Evolutionary conservation across 1,140 invertebrate genomes (phyloP), one percentile per base, ranked within the genome.

Genomic region (Ceratina calcarata): DNA sequence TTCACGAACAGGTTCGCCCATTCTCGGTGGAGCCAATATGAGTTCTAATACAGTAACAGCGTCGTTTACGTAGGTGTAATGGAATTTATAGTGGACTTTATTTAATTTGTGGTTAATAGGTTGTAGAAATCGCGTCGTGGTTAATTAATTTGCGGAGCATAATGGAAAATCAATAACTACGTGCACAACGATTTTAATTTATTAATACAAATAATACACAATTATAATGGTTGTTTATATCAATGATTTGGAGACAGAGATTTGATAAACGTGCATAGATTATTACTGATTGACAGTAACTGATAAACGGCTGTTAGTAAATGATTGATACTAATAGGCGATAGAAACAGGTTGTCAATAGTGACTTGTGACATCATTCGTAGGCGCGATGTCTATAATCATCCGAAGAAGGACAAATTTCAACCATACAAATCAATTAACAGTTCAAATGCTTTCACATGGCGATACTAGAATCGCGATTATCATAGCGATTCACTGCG

Each of bases 321-420:
- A 45, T 64, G 60, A 72, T 12, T 55, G 76, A 72, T 60, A 65
- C 13, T 45, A 49, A 24, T 51, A 57, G 76, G 51, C 60, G 62
- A 51, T 27, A 24, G 49, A 16, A 64, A 72, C 20, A 55, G 49
- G 58, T 18, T 72, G 76, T 78, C 76, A 51, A 72, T 65, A 49
- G 68, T 72, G 2, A 15, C 32, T 62, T 16, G 24, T 18, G 20
- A 37, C 45, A 64, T 27, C 66, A 32, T 3, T 15, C 15, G 22
- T 8, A 4, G 4, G 6, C 7, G 10, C 13, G 12, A 27, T 16
- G 24, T 64, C 13, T 20, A 20, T 45, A 45, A 72, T 72, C 12
- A 13, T 15, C 24, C 18, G 4, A 16, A 7, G 15, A 27, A 51
- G 24, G 76, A 78, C 58, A 62, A 78, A 78, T 78, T 77, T 62